Evolutionary conservation across 1,140 invertebrate species (phyloP).

Genomic region (Probaryconus sp.): DNA sequence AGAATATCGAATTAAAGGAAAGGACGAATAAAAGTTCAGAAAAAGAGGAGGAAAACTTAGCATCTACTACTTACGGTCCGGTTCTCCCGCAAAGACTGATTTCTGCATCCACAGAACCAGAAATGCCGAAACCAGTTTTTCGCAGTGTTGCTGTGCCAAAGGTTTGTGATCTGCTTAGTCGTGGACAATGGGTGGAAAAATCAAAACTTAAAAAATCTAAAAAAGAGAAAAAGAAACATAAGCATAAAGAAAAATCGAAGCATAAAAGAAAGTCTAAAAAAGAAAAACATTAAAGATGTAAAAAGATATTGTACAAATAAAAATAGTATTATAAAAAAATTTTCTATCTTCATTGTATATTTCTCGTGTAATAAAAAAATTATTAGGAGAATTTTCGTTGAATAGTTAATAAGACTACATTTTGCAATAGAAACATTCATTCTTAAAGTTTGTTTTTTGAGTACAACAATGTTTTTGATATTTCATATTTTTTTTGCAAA

Average conservation of each 20-base stretch:
- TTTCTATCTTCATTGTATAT: too few relatives aligned
- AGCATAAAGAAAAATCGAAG: slow-evolving; percentile 70
- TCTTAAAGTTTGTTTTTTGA: neutral
- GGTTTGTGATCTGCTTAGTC: slow-evolving; percentile 14
- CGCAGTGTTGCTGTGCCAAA: slow-evolving; percentile 63
- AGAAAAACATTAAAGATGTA: slow-evolving; percentile 8
- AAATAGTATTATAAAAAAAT: too few relatives aligned
- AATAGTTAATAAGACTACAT: too few relatives aligned
- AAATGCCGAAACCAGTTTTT: slow-evolving; percentile 60
- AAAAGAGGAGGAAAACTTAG: neutral
- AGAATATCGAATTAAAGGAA: neutral
- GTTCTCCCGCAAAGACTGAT: slow-evolving; percentile 75
- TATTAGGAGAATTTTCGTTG: too few relatives aligned
- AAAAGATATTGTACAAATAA: neutral
- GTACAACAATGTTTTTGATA: slow-evolving; percentile 3
- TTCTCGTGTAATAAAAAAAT: neutral
- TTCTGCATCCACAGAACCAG: neutral
- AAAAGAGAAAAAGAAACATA: slow-evolving; percentile 76
- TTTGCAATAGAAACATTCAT: slow-evolving; percentile 11
- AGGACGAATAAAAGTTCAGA: neutral
- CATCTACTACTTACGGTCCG: slow-evolving; percentile 78
- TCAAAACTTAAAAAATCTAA: slow-evolving; percentile 70
- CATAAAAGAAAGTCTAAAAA: slow-evolving; percentile 63
- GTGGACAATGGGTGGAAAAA: slow-evolving; percentile 75
- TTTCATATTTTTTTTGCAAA: slow-evolving; percentile 1